Percentiles rank a stretch among this genome's conserved stretches.
Conservation (phyloP, 2,113 vertebrate species). For the Uria lomvia region DNA sequence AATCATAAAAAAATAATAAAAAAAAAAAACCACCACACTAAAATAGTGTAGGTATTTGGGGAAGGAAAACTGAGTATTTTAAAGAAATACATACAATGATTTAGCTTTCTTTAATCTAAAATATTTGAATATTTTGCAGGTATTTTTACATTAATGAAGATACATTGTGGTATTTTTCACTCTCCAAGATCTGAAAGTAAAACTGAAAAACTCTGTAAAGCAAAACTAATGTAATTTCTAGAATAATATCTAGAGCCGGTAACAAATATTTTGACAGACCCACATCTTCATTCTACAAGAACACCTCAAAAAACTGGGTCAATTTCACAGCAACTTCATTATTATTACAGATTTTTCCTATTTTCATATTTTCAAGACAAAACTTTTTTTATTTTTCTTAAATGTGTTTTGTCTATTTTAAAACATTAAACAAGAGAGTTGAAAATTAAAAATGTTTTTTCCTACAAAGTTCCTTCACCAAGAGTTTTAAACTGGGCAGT, state of each 20-base stretch:
- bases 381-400: not conserved
- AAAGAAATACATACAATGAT: not conserved
- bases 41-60: not conserved
- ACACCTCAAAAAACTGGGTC: not conserved
- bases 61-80: not conserved
- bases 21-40: not conserved
- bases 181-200: not conserved
- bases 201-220: not conserved
- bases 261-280: slow-evolving; percentile 43
- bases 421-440: not conserved
- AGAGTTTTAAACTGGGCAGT: not conserved
- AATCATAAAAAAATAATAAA: not conserved
- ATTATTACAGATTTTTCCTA: not conserved
- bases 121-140: not conserved
- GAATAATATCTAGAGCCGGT: not conserved
- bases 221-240: not conserved
- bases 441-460: not conserved
- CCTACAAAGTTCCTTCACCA: not conserved
- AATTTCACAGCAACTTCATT: not conserved
- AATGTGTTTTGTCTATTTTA: not conserved
- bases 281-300: not conserved
- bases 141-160: not conserved
- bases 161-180: not conserved
- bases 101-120: not conserved
- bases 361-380: not conserved